These are phyloP conservation scores for Arge pagana DNA, from an alignment of 2,888 invertebrate species.

Conservation along the genomic window DNA sequence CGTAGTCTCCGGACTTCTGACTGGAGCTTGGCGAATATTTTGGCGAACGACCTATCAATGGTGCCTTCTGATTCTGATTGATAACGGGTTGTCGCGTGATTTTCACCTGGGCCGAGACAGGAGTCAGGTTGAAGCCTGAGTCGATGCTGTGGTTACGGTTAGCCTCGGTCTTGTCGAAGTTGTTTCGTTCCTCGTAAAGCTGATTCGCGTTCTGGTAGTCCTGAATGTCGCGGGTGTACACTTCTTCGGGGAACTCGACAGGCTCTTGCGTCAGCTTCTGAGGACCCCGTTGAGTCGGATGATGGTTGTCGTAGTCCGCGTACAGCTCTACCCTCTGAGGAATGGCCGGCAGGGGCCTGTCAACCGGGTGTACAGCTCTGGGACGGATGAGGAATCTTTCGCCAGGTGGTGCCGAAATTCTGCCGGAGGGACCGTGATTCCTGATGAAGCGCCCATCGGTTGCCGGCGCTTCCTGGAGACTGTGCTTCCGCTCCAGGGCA, in stretches of 20 bases:
- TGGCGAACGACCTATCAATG: slow-evolving; percentile 37
- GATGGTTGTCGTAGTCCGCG: slow-evolving; percentile 42
- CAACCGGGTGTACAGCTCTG: slow-evolving; percentile 48
- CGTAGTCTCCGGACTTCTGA: slow-evolving; percentile 51
- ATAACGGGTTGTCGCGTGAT: slow-evolving; percentile 43
- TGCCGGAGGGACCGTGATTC: slow-evolving; percentile 48
- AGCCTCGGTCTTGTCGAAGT: slow-evolving; percentile 28
- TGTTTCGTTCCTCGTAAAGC: slow-evolving; percentile 35
- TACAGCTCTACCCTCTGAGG: slow-evolving; percentile 47
- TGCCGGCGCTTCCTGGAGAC: slow-evolving; percentile 43
- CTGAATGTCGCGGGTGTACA: slow-evolving; percentile 26
- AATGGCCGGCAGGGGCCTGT: slow-evolving; percentile 51
- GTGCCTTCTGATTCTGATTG: slow-evolving; percentile 40
- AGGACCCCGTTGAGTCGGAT: slow-evolving; percentile 32
- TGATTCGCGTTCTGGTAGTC: slow-evolving; percentile 22
- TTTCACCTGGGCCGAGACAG: slow-evolving; percentile 47
- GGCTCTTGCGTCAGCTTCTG: slow-evolving; percentile 10
- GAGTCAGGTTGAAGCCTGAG: slow-evolving; percentile 40
- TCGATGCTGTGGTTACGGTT: slow-evolving; percentile 37
- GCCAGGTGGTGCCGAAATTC: slow-evolving; percentile 50
- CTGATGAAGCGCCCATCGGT: slow-evolving; percentile 41
- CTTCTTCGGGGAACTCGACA: slow-evolving; percentile 26
- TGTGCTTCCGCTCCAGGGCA: slow-evolving; percentile 49
- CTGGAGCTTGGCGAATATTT: slow-evolving; percentile 52
- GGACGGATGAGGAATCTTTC: slow-evolving; percentile 47